phyloP scores from a whole-genome alignment of 2,113 vertebrate species.

The Eptatretus burgeri region DNA sequence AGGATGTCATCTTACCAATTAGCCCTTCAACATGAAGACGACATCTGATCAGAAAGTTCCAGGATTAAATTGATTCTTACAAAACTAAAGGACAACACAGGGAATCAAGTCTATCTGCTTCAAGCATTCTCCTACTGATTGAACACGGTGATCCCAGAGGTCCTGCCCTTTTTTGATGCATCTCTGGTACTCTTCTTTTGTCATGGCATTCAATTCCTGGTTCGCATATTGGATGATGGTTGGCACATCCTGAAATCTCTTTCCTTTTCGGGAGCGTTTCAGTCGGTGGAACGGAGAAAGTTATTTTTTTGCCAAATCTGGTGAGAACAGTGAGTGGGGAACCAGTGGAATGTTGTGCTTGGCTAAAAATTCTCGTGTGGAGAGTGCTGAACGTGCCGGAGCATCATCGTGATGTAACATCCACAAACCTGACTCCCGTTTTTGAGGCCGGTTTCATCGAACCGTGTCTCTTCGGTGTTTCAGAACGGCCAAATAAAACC shows the following conservation, averaged over 20 bases:
- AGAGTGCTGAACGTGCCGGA: neutral
- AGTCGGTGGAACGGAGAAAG: neutral
- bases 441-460: no score
- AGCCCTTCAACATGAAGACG: neutral
- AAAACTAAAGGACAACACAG: conserved; percentile 2
- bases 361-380: neutral
- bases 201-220: neutral
- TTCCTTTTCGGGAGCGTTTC: conserved; percentile 2
- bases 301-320: neutral
- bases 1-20: no score
- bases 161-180: no score
- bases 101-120: neutral
- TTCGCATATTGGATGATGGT: neutral
- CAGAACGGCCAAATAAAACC: no score
- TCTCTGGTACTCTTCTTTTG: neutral
- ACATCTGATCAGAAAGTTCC: neutral
- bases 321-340: neutral
- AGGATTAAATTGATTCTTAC: neutral
- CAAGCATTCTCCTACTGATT: neutral
- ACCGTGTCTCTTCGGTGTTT: neutral
- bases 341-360: neutral
- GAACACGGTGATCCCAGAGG: neutral
- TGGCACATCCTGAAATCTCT: conserved; percentile 1
- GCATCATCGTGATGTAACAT: neutral
- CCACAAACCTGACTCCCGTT: no score